These are phyloP conservation scores for Tenthredo mesomela DNA, from an alignment of 2,888 invertebrate genomes.

Conservation along the genomic window DNA sequence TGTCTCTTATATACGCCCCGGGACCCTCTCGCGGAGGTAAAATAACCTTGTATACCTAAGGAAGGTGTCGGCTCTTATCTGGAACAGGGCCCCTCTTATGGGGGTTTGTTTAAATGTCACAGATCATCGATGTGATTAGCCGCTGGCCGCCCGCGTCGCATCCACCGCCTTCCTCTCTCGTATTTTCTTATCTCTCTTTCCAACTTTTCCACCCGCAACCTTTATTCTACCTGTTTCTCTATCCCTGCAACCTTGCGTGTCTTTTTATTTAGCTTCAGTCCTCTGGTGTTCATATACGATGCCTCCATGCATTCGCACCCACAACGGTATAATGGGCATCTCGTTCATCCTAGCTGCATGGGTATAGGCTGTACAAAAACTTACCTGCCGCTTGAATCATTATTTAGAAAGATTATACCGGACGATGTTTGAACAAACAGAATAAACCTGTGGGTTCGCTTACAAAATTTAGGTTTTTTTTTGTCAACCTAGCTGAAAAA, in stretches of 20 bases:
- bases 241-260: constrained; percentile 17
- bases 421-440: neutral
- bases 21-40: constrained; percentile 48
- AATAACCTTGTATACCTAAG: constrained; percentile 61
- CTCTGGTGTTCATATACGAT: neutral
- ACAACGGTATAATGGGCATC: constrained; percentile 13
- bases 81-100: constrained; percentile 62
- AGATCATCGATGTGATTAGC: constrained; percentile 70
- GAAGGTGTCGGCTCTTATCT: constrained; percentile 63
- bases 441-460: neutral
- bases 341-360: neutral
- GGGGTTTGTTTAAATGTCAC: constrained; percentile 67
- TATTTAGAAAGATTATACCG: constrained; percentile 7
- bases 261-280: constrained; percentile 14
- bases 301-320: constrained; percentile 13
- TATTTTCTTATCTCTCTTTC: constrained; percentile 32
- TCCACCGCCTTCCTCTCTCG: constrained; percentile 54
- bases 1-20: constrained; percentile 49
- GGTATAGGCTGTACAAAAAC: neutral
- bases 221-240: constrained; percentile 40
- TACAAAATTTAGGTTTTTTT: neutral
- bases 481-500: neutral
- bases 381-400: constrained; percentile 8
- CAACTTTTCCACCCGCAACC: constrained; percentile 29
- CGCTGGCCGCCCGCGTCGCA: constrained; percentile 65